A percentile compares a stretch with the other conserved stretches of the same genome.
Conservation (phyloP, 2,113 vertebrate species). For the Corythornis vintsioides region DNA sequence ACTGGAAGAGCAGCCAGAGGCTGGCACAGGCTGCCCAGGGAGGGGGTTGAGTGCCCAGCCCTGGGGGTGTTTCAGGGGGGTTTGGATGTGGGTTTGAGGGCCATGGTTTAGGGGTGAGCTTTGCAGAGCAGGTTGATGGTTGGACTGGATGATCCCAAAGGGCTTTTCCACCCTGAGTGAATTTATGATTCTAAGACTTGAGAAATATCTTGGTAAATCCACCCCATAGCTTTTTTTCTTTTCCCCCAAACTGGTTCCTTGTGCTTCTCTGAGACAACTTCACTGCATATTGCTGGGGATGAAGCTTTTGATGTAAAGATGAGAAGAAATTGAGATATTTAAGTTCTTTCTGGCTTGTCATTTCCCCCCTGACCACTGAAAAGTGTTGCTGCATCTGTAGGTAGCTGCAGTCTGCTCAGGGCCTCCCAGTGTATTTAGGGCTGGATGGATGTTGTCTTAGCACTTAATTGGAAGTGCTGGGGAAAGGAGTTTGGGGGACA, state of each 20-base stretch:
- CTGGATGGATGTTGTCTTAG: constrained; percentile 36
- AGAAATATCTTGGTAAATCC: neutral
- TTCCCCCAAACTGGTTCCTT: neutral
- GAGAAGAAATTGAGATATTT: neutral
- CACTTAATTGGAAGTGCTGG: constrained; percentile 2
- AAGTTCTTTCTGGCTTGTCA: neutral
- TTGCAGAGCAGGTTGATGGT: no score
- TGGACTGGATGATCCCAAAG: no score
- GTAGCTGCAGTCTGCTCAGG: neutral
- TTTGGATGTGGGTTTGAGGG: no score
- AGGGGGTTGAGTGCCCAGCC: no score
- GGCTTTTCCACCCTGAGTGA: no score
- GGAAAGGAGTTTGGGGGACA: neutral
- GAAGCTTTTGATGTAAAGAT: neutral
- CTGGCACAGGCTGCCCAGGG: no score
- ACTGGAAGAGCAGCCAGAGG: no score
- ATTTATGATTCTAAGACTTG: neutral
- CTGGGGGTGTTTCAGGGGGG: no score
- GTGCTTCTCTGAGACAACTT: neutral
- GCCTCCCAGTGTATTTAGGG: neutral
- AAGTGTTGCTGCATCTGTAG: neutral
- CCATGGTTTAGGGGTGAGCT: no score
- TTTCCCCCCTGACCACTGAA: neutral
- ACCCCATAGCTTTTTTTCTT: neutral
- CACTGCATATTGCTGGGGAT: neutral